Percentiles rank a stretch among this genome's conserved stretches.
These are phyloP conservation scores for Eulacestoma nigropectus DNA, from an alignment of 2,113 vertebrate species.

Conservation along the genomic window DNA sequence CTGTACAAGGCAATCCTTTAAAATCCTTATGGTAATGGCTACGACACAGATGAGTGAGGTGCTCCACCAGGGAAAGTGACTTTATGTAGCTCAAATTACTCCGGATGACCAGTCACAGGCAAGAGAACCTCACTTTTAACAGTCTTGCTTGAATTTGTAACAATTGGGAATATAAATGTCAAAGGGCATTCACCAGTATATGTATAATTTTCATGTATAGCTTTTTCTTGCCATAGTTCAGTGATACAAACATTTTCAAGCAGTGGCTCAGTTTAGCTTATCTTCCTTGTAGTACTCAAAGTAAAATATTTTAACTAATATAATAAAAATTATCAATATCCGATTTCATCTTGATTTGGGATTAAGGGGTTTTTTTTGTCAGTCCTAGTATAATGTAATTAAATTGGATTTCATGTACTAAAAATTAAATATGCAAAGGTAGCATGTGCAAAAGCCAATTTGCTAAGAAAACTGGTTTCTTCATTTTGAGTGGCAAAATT, in stretches of 20 bases:
- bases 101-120: not conserved
- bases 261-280: not conserved
- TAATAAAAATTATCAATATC: not conserved
- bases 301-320: not conserved
- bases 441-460: not conserved
- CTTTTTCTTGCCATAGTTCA: not conserved
- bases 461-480: not conserved
- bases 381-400: not conserved
- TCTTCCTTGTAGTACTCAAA: not conserved
- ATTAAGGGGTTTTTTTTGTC: not conserved
- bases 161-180: not conserved
- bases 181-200: not conserved
- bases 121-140: not conserved
- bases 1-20: accelerated
- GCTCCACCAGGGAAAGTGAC: not conserved
- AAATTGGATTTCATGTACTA: not conserved
- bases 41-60: not conserved
- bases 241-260: not conserved
- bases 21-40: not conserved
- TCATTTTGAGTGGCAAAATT: not conserved
- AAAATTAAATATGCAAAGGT: not conserved
- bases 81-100: not conserved
- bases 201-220: not conserved
- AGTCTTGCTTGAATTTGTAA: not conserved
- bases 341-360: not conserved